Evolutionary conservation across 64 coral and sea anemone species (phyloP), one percentile per base, ranked within the genome.

Genomic region (Montipora capricornis): DNA sequence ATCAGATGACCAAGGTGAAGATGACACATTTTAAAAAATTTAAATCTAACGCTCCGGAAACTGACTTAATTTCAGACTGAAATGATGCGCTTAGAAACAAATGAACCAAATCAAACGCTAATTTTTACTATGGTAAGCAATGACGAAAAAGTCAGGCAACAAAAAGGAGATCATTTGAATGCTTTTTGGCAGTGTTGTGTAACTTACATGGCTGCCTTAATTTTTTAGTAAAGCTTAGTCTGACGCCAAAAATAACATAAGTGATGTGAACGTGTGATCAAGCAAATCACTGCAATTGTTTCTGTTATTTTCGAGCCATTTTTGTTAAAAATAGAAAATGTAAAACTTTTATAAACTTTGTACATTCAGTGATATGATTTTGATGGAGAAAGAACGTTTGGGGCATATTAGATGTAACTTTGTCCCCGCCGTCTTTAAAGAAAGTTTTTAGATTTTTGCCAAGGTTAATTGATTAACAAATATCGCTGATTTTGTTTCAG

Each of bases 401-500:
- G 2, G 0, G 37, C 1, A 37, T 37, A 37, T 37, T 2, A 37
- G 37, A 29, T 29, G 29, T 29, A 1, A 2, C 0, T 37, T 37
- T 37, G 37, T 37, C 37, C 37, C 37, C 37, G 37, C 37, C 37
- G 1, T 37, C 37, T 37, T 37, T 37, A 37, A 37, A 37, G 37
- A 37, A 2, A 37, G 37, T 37, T 37, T 37, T 37, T 37, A 2
- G 37, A 37, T 0, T 37, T 37, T 37, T 37, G 37, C 37, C 37
- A 37, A 37, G 1, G 37, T 55, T 55, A 55, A 22, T 75, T 2
- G 1, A 55, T 55, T 55, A 77, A 45, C 37, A 77, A 80, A 80
- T 80, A 9, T 53, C 13, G 49, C 26, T 80, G 49, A 37, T 67
- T 68, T 46, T 49, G 45, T 86, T 86, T 2, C 82, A 86, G 82